Base-by-base conservation (phyloP, 2,888 invertebrate species). In the Kryphioiulus occultus region DNA sequence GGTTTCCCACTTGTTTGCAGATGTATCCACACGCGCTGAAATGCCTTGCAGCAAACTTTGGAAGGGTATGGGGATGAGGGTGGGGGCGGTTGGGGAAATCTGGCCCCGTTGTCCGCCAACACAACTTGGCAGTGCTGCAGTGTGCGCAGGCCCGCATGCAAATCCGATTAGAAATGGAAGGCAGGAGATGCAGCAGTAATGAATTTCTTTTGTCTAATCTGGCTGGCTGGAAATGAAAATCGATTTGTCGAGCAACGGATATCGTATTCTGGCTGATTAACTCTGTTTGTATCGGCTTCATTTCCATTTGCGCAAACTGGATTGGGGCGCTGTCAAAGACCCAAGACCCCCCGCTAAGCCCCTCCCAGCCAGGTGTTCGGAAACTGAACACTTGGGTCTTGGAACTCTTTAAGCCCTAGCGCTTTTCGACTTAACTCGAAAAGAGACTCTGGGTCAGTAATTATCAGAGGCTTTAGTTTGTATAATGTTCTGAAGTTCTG, bases 151-250 rank as follows among this genome's bases (percentile, higher is more conserved):
- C 53, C 53, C 53, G n/a, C 53, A 59, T 59, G 53, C 53, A 59
- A 59, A 59, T 59, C 53, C 53, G 53, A 59, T 59, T 59, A 59
- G 53, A 59, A 59, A 59, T 59, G 19, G 53, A 2, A 59, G n/a
- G 53, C 47, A 47, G 47, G 47, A 9, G 47, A 47, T 47, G 53
- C 53, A 59, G n/a, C 53, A 59, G 53, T 59, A 59, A 59, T 59
- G 53, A 59, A 59, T 59, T 59, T 59, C 53, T 59, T 59, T 59
- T 59, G 53, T 59, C 53, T 59, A 59, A 59, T 59, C 53, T 59
- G 53, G 53, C 53, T 12, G 53, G n/a, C 19, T 59, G 53, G n/a
- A 59, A 59, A 59, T 59, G 53, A 59, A 59, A 59, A 59, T 59
- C 53, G 53, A 59, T 59, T 59, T n/a, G 53, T 59, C 53, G 53